A percentile compares a stretch with the other conserved stretches of the same genome.
phyloP scores from a whole-genome alignment of 2,113 vertebrate genomes.

The Rhinogobius similis region DNA sequence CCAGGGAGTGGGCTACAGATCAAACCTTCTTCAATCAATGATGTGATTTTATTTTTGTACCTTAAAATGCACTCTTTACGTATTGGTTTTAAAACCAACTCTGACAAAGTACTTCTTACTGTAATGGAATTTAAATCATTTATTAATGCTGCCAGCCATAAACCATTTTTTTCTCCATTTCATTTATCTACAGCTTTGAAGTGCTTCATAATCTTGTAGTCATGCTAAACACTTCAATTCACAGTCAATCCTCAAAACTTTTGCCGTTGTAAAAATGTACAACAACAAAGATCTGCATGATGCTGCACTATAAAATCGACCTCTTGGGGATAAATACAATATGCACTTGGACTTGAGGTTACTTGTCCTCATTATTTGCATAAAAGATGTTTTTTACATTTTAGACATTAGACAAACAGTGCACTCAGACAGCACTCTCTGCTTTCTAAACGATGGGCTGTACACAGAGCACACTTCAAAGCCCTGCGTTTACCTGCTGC shows the following conservation, averaged over 20 bases:
- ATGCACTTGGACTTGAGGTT: slow-evolving; percentile 11
- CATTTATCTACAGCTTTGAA: too few species aligned
- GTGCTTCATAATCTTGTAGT: background rate
- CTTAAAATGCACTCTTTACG: background rate
- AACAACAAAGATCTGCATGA: too few species aligned
- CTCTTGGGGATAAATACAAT: background rate
- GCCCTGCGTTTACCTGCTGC: slow-evolving; percentile 80
- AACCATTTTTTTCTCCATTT: slow-evolving; percentile 52
- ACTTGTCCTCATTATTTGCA: slow-evolving; percentile 12
- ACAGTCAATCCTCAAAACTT: slow-evolving; percentile 24
- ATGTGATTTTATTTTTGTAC: background rate
- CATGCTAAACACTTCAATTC: background rate
- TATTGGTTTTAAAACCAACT: background rate
- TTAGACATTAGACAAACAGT: background rate
- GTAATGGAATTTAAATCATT: background rate
- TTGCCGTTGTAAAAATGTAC: background rate
- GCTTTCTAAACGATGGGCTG: background rate
- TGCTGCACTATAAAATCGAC: background rate
- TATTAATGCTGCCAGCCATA: too few species aligned
- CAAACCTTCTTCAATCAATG: background rate
- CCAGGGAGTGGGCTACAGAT: background rate
- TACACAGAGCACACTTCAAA: slow-evolving; percentile 12
- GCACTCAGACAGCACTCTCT: background rate
- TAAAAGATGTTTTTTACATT: slow-evolving; percentile 1
- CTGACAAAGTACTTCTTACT: background rate